Percentiles rank a stretch among this genome's conserved stretches.
Conservation (phyloP, 2,113 vertebrate genomes). For the Melanostigma gelatinosum region DNA sequence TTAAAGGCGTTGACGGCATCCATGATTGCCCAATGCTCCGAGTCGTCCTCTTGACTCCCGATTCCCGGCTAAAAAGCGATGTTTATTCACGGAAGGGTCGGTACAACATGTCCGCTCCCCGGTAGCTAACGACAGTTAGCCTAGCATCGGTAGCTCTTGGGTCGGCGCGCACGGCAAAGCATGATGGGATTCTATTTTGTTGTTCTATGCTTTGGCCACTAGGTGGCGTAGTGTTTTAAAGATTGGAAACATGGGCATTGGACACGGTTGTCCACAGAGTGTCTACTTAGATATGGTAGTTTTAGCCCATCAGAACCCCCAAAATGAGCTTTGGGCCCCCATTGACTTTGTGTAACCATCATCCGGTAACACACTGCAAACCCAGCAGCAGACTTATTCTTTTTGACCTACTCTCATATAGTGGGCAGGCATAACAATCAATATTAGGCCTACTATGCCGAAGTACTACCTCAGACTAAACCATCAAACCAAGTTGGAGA, state of each 20-base stretch:
- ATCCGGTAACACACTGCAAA: background rate
- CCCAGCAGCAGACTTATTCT: too few species aligned
- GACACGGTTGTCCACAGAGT: background rate
- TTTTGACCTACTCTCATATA: background rate
- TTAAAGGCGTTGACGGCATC: conserved; percentile 92
- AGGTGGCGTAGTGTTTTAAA: conserved; percentile 24
- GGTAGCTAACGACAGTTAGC: conserved; percentile 74
- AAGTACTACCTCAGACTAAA: background rate
- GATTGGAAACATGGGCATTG: background rate
- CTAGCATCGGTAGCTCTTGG: conserved; percentile 65
- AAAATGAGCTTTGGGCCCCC: background rate
- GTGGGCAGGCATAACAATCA: background rate
- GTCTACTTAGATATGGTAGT: background rate
- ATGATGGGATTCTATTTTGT: conserved; percentile 72
- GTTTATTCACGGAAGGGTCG: conserved; percentile 74
- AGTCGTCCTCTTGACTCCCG: conserved; percentile 36
- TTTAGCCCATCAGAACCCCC: background rate
- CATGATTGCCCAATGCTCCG: conserved; percentile 79
- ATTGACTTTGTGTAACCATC: background rate
- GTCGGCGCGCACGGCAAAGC: conserved; percentile 79
- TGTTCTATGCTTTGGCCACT: conserved; percentile 26
- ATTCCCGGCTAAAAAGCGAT: conserved; percentile 54
- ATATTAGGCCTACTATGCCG: too few species aligned
- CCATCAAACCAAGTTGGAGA: background rate
- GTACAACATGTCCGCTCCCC: conserved; percentile 86